Conservation (phyloP, 2,797 vertebrate genomes). For the Phoxinus dragarum region DNA sequence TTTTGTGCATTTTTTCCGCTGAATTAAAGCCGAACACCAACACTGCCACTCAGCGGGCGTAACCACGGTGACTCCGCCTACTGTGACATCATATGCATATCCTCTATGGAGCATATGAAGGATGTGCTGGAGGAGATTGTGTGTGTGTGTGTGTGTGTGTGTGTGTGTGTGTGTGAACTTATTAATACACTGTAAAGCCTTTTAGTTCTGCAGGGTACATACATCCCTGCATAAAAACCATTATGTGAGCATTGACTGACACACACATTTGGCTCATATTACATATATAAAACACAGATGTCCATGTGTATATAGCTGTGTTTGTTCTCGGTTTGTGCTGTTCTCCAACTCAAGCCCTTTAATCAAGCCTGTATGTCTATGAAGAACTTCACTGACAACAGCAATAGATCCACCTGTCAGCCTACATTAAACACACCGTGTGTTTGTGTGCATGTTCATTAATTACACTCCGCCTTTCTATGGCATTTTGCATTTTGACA, state of each 20-base stretch:
- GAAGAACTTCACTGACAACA: slow-evolving; percentile 38
- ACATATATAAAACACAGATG: slow-evolving; percentile 48
- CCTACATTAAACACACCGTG: slow-evolving; percentile 42
- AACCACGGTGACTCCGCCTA: background rate
- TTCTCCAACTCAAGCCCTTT: slow-evolving; percentile 25
- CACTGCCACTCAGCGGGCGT: background rate
- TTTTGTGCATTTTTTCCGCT: background rate
- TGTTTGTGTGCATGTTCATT: slow-evolving; percentile 64
- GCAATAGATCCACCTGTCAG: slow-evolving; percentile 43
- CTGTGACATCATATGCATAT: background rate
- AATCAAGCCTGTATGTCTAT: slow-evolving; percentile 39
- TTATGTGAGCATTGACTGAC: slow-evolving; percentile 3
- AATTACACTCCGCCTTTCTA: slow-evolving; percentile 64
- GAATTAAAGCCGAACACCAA: background rate
- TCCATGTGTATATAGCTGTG: slow-evolving; percentile 36
- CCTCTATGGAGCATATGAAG: background rate
- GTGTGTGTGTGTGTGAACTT: background rate
- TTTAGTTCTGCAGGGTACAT: background rate
- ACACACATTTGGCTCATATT: slow-evolving; percentile 21
- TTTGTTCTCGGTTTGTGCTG: slow-evolving; percentile 37
- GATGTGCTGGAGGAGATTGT: slow-evolving; percentile 40
- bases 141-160: background rate
- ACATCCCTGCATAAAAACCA: slow-evolving; percentile 3
- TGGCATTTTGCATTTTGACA: slow-evolving; percentile 50
- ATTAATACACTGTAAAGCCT: background rate